These are phyloP conservation scores for Pelmatolapia mariae DNA, from an alignment of 2,113 vertebrate species.

Conservation along the genomic window DNA sequence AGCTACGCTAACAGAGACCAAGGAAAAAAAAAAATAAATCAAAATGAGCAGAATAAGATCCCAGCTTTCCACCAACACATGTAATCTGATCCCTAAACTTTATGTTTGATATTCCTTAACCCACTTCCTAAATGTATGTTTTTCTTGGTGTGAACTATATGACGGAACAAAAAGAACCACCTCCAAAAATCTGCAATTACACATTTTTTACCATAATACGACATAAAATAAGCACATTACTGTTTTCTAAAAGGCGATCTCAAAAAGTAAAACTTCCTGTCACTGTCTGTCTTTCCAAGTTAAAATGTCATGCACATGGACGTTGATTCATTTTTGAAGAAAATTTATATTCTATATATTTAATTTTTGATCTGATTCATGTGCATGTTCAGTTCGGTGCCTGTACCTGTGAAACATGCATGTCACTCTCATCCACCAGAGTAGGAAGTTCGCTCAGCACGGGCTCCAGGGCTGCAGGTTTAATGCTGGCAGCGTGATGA, in stretches of 20 bases:
- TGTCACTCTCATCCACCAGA: slow-evolving; percentile 84
- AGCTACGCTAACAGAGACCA: not conserved
- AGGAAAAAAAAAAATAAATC: not conserved
- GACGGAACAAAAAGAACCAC: not conserved
- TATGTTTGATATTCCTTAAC: not conserved
- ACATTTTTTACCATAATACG: not conserved
- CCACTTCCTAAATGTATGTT: not conserved
- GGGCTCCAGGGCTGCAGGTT: slow-evolving; percentile 71
- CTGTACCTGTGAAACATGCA: slow-evolving; percentile 87
- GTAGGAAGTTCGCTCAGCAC: slow-evolving; percentile 81
- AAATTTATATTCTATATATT: not conserved
- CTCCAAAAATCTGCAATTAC: not conserved
- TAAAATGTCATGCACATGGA: not conserved
- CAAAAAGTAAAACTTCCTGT: not conserved
- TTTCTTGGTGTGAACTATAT: not conserved
- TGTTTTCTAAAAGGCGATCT: not conserved
- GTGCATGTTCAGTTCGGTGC: rapidly evolving
- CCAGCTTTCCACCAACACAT: not conserved
- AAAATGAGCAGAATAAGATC: not conserved
- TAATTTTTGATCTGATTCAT: rapidly evolving
- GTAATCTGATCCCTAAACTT: not conserved
- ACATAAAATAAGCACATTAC: not conserved
- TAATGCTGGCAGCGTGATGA: slow-evolving; percentile 80
- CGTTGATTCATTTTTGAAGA: not conserved
- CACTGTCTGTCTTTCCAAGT: not conserved